A percentile compares a stretch with the other conserved stretches of the same genome.
Evolutionary conservation across 2,113 vertebrate genomes (phyloP).

Genomic region (Carettochelys insculpta): DNA sequence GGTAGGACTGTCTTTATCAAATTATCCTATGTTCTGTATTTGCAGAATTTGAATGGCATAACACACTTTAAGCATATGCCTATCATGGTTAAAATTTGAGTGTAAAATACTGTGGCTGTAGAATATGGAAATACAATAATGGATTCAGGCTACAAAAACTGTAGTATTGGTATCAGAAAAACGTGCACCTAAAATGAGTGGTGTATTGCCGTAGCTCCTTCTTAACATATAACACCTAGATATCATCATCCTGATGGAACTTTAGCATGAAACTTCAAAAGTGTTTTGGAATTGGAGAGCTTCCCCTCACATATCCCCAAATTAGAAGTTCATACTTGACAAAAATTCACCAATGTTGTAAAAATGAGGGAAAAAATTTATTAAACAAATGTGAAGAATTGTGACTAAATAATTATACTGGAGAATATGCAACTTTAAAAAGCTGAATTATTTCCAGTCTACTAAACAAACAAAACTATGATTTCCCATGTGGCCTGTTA

Average conservation of each 20-base stretch:
- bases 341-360: neutral
- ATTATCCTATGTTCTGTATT: neutral
- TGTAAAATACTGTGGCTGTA: neutral
- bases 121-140: neutral
- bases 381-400: neutral
- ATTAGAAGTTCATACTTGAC: neutral
- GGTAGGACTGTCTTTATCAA: neutral
- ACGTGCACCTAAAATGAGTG: neutral
- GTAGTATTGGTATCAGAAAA: neutral
- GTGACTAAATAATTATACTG: neutral
- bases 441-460: neutral
- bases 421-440: neutral
- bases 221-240: neutral
- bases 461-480: too few species aligned
- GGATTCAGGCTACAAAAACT: neutral
- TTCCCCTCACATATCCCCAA: neutral
- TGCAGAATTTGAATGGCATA: neutral
- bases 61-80: rapidly evolving
- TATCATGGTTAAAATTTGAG: neutral
- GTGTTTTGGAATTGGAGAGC: neutral
- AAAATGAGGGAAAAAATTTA: neutral
- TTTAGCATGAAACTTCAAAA: neutral
- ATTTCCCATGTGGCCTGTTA: neutral
- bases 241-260: neutral
- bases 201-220: neutral